phyloP scores from a whole-genome alignment of 2,888 invertebrate genomes.

The Lasioglossum leucozonium region DNA sequence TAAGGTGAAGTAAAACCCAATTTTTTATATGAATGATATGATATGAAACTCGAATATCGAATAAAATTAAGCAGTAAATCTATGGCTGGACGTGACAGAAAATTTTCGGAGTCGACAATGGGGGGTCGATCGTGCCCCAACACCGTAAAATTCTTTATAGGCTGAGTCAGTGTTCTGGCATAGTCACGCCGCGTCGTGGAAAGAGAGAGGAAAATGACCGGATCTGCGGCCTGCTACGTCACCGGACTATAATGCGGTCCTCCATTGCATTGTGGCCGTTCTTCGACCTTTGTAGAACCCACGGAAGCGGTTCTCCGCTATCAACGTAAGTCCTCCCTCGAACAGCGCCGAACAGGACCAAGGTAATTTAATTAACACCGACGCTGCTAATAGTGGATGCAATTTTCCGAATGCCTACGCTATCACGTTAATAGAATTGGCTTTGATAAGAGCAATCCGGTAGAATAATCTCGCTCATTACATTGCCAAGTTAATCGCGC shows the following conservation, averaged over 20 bases:
- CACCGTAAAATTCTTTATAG: slow-evolving; percentile 42
- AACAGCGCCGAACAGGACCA: background rate
- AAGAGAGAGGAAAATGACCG: slow-evolving; percentile 54
- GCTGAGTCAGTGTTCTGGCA: slow-evolving; percentile 24
- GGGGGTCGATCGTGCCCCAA: background rate
- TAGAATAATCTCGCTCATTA: background rate
- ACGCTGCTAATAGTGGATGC: background rate
- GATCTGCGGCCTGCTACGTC: slow-evolving; percentile 48
- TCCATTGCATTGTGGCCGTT: slow-evolving; percentile 40
- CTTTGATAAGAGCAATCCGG: background rate
- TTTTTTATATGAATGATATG: too few species aligned
- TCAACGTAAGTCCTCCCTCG: background rate
- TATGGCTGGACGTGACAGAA: background rate
- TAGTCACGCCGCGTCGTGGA: slow-evolving; percentile 9
- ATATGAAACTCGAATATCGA: too few species aligned
- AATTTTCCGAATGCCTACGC: background rate
- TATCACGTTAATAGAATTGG: background rate
- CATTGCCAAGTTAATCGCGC: background rate
- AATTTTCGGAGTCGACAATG: background rate
- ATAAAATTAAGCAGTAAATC: background rate
- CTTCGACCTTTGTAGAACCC: slow-evolving; percentile 50
- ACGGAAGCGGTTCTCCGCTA: slow-evolving; percentile 41
- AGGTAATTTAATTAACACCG: background rate
- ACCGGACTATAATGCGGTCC: slow-evolving; percentile 49
- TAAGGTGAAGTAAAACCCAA: too few species aligned